These are phyloP conservation scores for Keiferia lycopersicella DNA, from an alignment of 2,888 invertebrate genomes.

Conservation along the genomic window DNA sequence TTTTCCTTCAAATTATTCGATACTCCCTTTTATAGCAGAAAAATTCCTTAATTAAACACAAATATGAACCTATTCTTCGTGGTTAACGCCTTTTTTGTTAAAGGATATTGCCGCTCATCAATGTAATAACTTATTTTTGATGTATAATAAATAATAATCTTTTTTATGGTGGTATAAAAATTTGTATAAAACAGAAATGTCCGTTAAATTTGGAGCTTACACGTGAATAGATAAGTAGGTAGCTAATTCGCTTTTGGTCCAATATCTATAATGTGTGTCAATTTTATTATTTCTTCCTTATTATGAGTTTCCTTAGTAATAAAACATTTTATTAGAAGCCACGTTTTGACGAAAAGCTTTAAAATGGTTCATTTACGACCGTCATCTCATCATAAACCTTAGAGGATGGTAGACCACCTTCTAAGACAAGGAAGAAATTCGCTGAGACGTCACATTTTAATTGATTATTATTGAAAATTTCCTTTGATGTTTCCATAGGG, in stretches of 20 bases:
- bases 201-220: too few species aligned
- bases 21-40: conserved; percentile 67
- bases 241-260: conserved; percentile 32
- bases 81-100: conserved; percentile 70
- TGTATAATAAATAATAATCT: conserved; percentile 53
- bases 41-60: conserved; percentile 75
- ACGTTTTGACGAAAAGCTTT: conserved; percentile 46
- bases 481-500: conserved; percentile 59
- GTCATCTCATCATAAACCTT: conserved; percentile 50
- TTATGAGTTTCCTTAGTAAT: conserved; percentile 43
- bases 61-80: conserved; percentile 66
- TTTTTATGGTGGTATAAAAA: conserved; percentile 26
- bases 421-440: conserved; percentile 56
- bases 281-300: conserved; percentile 39
- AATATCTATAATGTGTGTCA: neutral
- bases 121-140: conserved; percentile 68
- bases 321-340: conserved; percentile 34
- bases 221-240: too few species aligned
- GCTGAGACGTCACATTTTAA: conserved; percentile 79
- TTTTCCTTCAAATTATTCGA: conserved; percentile 50
- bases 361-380: conserved; percentile 57
- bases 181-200: too few species aligned
- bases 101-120: conserved; percentile 70
- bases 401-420: conserved; percentile 64
- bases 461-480: conserved; percentile 53